Evolutionary conservation across 92 coral and sea anemone genomes (phyloP).

Genomic region (Pocillopora grandis): DNA sequence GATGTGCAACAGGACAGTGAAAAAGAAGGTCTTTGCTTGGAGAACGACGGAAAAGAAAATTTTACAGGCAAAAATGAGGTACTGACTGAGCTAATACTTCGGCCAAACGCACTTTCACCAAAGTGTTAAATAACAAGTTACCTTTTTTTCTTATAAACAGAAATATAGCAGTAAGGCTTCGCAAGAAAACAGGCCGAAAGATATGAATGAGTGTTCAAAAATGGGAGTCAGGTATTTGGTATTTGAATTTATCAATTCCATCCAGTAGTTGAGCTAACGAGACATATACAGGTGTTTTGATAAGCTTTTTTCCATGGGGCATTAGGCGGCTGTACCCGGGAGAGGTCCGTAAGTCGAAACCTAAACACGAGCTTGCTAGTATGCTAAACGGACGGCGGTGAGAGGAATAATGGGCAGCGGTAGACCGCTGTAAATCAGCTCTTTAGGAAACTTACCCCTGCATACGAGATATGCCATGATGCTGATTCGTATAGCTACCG

Average conservation of each 20-base stretch:
- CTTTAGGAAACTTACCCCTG: too few relatives aligned
- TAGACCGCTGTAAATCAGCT: too few relatives aligned
- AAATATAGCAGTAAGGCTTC: not conserved
- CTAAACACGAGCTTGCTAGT: too few relatives aligned
- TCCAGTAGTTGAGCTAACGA: not conserved
- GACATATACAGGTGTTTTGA: not conserved
- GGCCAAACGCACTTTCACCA: not conserved
- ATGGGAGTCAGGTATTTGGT: not conserved
- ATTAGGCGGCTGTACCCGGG: too few relatives aligned
- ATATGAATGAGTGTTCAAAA: not conserved
- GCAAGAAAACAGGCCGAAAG: not conserved
- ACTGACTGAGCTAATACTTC: not conserved
- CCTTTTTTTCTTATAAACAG: not conserved
- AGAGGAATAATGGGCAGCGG: too few relatives aligned
- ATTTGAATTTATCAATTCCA: not conserved
- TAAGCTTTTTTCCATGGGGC: too few relatives aligned
- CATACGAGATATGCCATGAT: too few relatives aligned
- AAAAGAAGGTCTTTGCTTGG: not conserved
- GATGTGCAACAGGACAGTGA: not conserved
- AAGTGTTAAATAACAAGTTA: too few relatives aligned
- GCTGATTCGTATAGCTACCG: too few relatives aligned
- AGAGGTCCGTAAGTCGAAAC: too few relatives aligned
- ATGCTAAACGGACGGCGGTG: too few relatives aligned
- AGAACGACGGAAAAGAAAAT: conserved; percentile 6
- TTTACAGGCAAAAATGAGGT: not conserved